A percentile compares a stretch with the other conserved stretches of the same genome.
These are phyloP conservation scores for Cetoscarus ocellatus DNA, from an alignment of 2,797 vertebrate species.

Conservation along the genomic window DNA sequence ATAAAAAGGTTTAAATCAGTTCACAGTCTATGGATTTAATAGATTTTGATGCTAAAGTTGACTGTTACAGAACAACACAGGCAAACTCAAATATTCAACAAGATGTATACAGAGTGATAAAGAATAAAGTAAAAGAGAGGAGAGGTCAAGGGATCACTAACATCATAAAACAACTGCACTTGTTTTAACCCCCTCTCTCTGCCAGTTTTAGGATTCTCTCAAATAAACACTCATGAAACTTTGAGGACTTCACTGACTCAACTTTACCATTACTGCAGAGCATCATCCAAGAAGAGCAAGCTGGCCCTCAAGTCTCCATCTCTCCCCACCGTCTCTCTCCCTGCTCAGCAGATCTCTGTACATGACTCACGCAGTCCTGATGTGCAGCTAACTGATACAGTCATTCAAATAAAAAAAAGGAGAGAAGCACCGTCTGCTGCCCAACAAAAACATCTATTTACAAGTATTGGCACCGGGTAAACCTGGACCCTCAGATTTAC, in stretches of 20 bases:
- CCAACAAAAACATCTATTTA: constrained; percentile 46
- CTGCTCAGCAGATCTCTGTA: constrained; percentile 48
- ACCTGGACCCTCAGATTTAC: constrained; percentile 50
- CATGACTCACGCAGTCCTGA: constrained; percentile 41
- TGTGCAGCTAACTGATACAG: constrained; percentile 46
- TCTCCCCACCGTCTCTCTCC: constrained; percentile 22
- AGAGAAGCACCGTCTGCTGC: constrained; percentile 31
- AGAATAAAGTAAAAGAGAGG: constrained; percentile 17
- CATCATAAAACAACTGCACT: constrained; percentile 47
- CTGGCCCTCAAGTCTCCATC: constrained; percentile 35
- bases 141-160: constrained; percentile 30
- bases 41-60: not conserved
- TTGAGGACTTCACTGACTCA: constrained; percentile 62
- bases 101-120: constrained; percentile 5
- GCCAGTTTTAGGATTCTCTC: constrained; percentile 31
- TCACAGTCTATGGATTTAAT: not conserved
- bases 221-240: constrained; percentile 60
- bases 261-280: constrained; percentile 49
- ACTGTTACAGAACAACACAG: constrained; percentile 32
- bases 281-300: constrained; percentile 41
- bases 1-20: not conserved
- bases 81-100: constrained; percentile 3
- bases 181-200: constrained; percentile 29
- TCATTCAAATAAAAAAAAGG: constrained; percentile 37
- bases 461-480: constrained; percentile 37